Evolutionary conservation across 2,888 invertebrate genomes (phyloP), one percentile per base, ranked within the genome.

Genomic region (Idaea biselata): DNA sequence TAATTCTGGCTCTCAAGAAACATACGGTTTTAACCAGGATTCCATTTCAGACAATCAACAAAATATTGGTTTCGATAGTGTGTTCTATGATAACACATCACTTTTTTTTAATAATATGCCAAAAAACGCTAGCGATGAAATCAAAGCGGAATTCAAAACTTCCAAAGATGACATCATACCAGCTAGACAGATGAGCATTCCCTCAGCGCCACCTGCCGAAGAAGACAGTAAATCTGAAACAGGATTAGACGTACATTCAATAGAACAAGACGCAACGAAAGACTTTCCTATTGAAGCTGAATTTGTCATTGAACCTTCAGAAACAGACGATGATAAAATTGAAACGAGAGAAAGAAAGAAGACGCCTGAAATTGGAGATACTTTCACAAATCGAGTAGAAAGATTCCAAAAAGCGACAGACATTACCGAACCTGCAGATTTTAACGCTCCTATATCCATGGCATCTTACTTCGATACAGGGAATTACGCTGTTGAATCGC

Each of bases 391-490:
- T 63, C 82, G 91, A 73, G 81, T 92, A 1, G 91, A 90, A 62
- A 86, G 80, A 67, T 91, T 82, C 68, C 87, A 90, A 59, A 81
- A 85, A 60, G 25, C 53, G n/a, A 60, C 53, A 8, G 61, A 60
- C 58, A 58, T 55, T 16, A 16, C 62, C 0, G 53, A 53, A 6
- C 64, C 68, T 11, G 57, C 61, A 8, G 14, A 8, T 44, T 58
- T 59, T 2, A 84, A 79, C 62, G 84, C 86, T 17, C 79, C 83
- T 0, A 75, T 86, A 17, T 80, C 82, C 6, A 86, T 91, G 71
- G 85, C 89, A 6, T 92, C 92, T 0, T 92, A 91, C 69, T 91
- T 91, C 44, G 91, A 92, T 62, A 92, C 91, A 0, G 91, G 92
- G 1, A 91, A 92, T 63, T 91, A 87, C 68, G 91, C 92, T 0